Base-by-base conservation (phyloP, 2,113 vertebrate genomes). In the Saccopteryx bilineata region DNA sequence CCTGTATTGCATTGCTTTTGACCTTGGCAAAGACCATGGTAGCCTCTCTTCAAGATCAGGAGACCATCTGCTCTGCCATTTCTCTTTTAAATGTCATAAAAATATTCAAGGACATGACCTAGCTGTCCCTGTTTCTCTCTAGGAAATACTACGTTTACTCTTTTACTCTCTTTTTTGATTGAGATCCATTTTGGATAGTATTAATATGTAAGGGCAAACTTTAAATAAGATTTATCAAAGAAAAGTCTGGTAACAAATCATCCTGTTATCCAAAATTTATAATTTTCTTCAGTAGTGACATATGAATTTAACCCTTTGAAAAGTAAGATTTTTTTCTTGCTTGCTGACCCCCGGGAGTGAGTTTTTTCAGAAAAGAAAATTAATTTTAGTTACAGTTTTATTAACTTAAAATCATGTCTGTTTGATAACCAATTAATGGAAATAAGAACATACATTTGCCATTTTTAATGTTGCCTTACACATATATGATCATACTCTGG, bases 51-150 rank as follows among this genome's bases (percentile, higher is more conserved):
- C 26, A 78, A 7, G 46, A 48, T 60, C 17, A 39, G 17, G 85
- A 78, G 33, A 75, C 21, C 33, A 48, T 74, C 31, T 96, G 6
- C 24, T 60, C 56, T 85, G 50, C 23, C 7, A 17, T 60, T 92
- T 96, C 63, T 68, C 12, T 78, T 90, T 87, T 61, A 69, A 68
- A n/a, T 74, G 56, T 2, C 23, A 95, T 84, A 63, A 19, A 84
- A 71, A 81, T 21, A 46, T 54, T 39, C 28, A 94, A 86, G 7
- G 18, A 63, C 8, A 19, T 58, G 28, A 82, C 56, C 5, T 90
- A n/a, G 21, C 15, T 74, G n/a, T 74, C 33, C 60, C 5, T 52
- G 0, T 72, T 83, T 92, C 39, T 23, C 12, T 71, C 31, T 15
- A 92, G 60, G 14, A 90, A 91, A 91, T 52, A 69, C 6, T 39